Percentiles rank a stretch among this genome's conserved stretches.
Conservation (phyloP, 2,888 invertebrate genomes). For the Toxonevra muliebris region DNA sequence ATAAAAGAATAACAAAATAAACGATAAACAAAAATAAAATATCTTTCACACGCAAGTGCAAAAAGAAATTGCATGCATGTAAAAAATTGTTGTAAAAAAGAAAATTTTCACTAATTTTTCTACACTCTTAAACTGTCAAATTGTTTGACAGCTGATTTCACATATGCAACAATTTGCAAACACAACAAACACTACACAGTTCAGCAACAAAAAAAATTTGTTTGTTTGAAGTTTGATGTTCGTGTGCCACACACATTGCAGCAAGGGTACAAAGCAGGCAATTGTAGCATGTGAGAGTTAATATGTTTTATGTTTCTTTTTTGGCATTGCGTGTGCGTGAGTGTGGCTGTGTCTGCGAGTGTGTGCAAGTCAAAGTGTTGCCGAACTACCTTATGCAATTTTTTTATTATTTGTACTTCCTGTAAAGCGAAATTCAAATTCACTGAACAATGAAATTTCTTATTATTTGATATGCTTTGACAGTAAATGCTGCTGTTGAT, state of each 20-base stretch:
- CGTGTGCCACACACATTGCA: slow-evolving; percentile 35
- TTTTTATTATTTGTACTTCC: slow-evolving; percentile 3
- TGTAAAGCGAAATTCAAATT: slow-evolving; percentile 36
- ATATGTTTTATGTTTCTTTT: background rate
- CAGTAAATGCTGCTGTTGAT: slow-evolving; percentile 41
- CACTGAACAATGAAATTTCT: slow-evolving; percentile 52
- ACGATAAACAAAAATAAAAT: slow-evolving; percentile 16
- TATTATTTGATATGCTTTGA: slow-evolving; percentile 52
- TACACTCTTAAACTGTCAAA: slow-evolving; percentile 50
- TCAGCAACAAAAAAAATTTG: no score
- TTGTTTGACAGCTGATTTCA: slow-evolving; percentile 12
- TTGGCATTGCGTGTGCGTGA: background rate
- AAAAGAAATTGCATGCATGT: background rate
- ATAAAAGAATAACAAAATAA: background rate
- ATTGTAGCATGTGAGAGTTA: no score
- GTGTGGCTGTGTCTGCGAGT: background rate
- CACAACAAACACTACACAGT: background rate
- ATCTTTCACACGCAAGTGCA: slow-evolving; percentile 1
- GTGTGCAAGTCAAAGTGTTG: slow-evolving; percentile 22
- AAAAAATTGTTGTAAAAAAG: background rate
- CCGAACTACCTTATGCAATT: background rate
- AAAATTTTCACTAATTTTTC: slow-evolving; percentile 47
- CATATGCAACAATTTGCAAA: slow-evolving; percentile 16
- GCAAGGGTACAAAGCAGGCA: background rate
- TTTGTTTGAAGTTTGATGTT: slow-evolving; percentile 24